Evolutionary conservation across 2,888 invertebrate species (phyloP), one percentile per base, ranked within the genome.

Genomic region (Cerastis leucographa): DNA sequence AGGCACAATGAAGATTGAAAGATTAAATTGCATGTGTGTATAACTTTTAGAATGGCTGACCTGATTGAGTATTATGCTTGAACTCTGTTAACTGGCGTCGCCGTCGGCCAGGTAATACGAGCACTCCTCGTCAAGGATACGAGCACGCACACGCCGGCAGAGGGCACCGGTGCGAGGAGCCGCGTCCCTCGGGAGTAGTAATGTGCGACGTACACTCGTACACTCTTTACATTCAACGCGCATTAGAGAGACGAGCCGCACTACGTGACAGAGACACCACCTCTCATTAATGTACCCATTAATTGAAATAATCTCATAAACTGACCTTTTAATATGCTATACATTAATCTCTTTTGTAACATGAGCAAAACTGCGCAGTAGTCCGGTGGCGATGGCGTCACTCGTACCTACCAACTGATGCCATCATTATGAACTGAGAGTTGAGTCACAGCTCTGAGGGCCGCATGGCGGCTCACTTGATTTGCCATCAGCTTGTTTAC

Each of bases 161-260:
- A 42, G 68, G 74, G 68, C 74, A 54, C 12, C 54, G 68, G 67
- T 70, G 83, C 62, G 85, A 62, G 46, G 35, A 62, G 74, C 71
- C 40, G 71, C 25, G 71, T 84, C 94, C 93, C 92, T 87, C 76
- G 93, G 92, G 94, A 92, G 85, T 86, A 88, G 91, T 93, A 93
- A 93, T 92, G 90, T 91, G 89, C 91, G 91, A 91, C 90, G 91
- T 92, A 90, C 91, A 93, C 93, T 92, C 92, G 91, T 92, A 90
- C 91, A 93, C 93, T 92, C 92, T 93, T 92, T 92, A 92, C 93
- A 93, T 94, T 93, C 94, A 92, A 91, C 91, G 90, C 93, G 91
- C 94, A 95, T 95, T 95, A 94, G 91, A 78, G 88, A 91, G 90
- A 90, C 90, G 89, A 83, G 89, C 80, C 85, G 25, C 61, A 22